Base-by-base conservation (phyloP, 1,140 invertebrate species). In the Bombus sibiricus region DNA sequence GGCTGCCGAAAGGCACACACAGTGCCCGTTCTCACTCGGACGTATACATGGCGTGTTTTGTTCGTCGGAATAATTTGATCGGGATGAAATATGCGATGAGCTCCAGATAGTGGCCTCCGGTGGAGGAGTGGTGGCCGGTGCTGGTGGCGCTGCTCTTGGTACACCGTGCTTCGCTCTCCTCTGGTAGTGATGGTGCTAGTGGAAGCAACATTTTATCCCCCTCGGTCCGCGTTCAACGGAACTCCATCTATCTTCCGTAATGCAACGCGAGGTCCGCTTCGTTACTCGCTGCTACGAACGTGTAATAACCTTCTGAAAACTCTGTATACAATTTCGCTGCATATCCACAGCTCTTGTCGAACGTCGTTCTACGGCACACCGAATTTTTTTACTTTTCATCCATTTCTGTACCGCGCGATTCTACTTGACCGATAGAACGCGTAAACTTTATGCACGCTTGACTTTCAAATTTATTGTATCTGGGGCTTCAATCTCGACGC, bases 41-140 rank as follows among this genome's bases (percentile, higher is more conserved):
- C 85, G 86, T 62, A n/a, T 81, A 79, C 74, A 74, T 82, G 83
- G 81, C 87, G 85, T 89, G 91, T 91, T 91, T 91, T 91, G 87
- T 90, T 91, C 87, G 84, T 71, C 78, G 90, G 89, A 92, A 92
- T 91, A 92, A 92, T 92, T 92, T 92, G 89, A 90, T 92, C 86
- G 90, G 91, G 85, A 88, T 90, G 90, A 91, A 92, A 92, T 92
- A 91, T 91, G 89, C 90, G 81, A 90, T 90, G 85, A 85, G 87
- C 81, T 86, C 82, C 86, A 82, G 90, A 92, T 91, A 90, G 87
- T 87, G 69, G 89, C 77, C 86, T 83, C 82, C 84, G 69, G 66
- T 68, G 82, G 83, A 85, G 83, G 78, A 73, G 68, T 73, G 82
- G 82, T 87, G 85, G 82, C 57, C 41, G 43, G 74, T 73, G 81